Evolutionary conservation across 2,797 vertebrate genomes (phyloP), one percentile per base, ranked within the genome.

Genomic region (Menidia menidia): DNA sequence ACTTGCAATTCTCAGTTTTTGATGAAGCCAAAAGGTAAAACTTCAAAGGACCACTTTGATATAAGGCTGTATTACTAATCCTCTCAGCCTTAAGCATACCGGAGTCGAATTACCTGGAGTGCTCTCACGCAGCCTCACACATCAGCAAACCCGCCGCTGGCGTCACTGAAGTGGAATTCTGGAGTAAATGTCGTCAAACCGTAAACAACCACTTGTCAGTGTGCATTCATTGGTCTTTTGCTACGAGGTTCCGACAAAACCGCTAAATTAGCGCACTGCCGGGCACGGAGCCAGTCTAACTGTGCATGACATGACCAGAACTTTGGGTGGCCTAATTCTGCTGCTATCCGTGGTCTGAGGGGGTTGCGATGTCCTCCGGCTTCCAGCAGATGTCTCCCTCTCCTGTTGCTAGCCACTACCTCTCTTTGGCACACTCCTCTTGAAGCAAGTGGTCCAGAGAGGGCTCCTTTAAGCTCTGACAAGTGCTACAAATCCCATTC

Each of bases 351-450:
- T 25, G 25, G 25, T 25, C 25, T 25, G 25, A 25, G 25, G 25
- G 25, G 2, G 25, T 25, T 72, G 94, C 71, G 74, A 61, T 89
- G 73, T 35, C 57, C 14, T 45, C 35, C 42, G n/a, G 55, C 6
- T 25, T 75, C 94, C 96, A 94, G 95, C 91, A 97, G 96, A 93
- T 93, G 96, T 93, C 96, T 93, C 95, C 88, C 93, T 94, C 88
- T 60, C 76, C 95, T 88, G 67, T 66, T n/a, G 73, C 85, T 94
- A 71, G 73, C 61, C 69, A 81, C 54, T 69, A 42, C 56, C 74
- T 68, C 72, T 81, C 53, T 62, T 71, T 77, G 87, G 91, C 84
- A 82, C 72, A 85, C 78, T 72, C 83, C 78, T 87, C 83, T 78
- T 76, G 50, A 75, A 85, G 84, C 75, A 71, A 86, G 83, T 77